Evolutionary conservation across 2,113 vertebrate genomes (phyloP), one percentile per base, ranked within the genome.

Genomic region (Petaurus breviceps): DNA sequence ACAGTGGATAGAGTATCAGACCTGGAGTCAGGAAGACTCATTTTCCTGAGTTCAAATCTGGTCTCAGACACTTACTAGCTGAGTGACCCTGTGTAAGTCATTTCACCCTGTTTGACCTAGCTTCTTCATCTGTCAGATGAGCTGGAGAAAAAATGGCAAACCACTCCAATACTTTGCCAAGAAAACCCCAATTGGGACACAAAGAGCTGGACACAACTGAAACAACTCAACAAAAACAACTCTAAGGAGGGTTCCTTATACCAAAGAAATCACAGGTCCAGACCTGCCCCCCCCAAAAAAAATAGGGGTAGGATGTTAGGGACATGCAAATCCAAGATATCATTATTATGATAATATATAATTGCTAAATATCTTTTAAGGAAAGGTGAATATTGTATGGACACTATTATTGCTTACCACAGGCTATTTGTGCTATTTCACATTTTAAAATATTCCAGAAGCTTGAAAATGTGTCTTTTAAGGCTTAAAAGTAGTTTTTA

Each of bases 401-500:
- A 51, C 1, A 0, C 4, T 90, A 7, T 51, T 6, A 53, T 96
- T 94, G 54, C 7, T 43, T 12, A 51, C 8, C 11, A 31, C 14
- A n/a, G 19, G 84, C 43, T n/a, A 46, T 95, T 96, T 94, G 68
- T 93, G 92, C 94, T 68, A 92, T 89, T 51, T 43, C 47, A 68
- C 0, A 26, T 97, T 96, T 96, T 24, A n/a, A 94, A 91, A 92
- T 93, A 93, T 47, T 92, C n/a, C 28, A 50, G 22, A 37, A 52
- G 51, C 91, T 22, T 52, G 77, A 91, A 31, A 90, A 55, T 11
- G 47, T 24, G 2, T 53, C 22, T 95, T 94, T 94, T 89, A 93
- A 51, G 92, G 52, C 7, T 14, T 57, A 77, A 93, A 90, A 95
- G 3, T 92, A 90, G 10, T 25, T 54, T 47, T 90, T 77, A 90